Conservation (phyloP, 35 echinoderm and acorn worm genomes). For the Stichopus chloronotus region DNA sequence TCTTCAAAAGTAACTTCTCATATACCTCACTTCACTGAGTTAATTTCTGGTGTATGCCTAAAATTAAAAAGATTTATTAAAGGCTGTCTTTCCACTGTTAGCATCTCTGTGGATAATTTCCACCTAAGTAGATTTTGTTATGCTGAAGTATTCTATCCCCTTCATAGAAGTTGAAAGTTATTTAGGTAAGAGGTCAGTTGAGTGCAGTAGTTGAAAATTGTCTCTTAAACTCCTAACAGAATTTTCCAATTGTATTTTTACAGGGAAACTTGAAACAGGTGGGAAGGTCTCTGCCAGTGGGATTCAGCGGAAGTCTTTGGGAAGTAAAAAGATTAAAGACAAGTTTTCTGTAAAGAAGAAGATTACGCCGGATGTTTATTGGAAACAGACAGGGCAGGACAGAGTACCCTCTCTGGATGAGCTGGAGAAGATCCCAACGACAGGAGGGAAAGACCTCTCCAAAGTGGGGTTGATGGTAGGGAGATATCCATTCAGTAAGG, state of each 20-base stretch:
- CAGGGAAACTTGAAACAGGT: conserved; percentile 18
- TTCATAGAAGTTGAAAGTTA: no score
- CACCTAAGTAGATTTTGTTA: no score
- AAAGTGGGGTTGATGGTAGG: conserved; percentile 6
- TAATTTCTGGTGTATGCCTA: no score
- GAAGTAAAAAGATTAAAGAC: conserved; percentile 30
- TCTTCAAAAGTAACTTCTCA: no score
- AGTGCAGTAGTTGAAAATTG: no score
- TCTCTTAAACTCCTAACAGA: no score
- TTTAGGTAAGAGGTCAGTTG: no score
- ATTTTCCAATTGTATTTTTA: not conserved
- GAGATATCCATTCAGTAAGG: not conserved
- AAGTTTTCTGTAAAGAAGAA: conserved; percentile 42
- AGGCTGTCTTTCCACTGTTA: no score
- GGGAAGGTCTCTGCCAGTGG: not conserved
- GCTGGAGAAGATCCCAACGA: conserved; percentile 19
- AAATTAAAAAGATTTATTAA: no score
- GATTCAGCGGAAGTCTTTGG: not conserved
- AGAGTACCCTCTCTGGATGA: conserved; percentile 41
- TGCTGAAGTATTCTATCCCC: no score
- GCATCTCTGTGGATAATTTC: no score
- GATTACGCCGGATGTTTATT: conserved; percentile 48
- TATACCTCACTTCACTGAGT: no score
- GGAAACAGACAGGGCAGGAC: conserved; percentile 52
- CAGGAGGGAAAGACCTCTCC: conserved; percentile 16